Conservation (phyloP, 2,797 vertebrate genomes). For the Pseudopleuronectes americanus region DNA sequence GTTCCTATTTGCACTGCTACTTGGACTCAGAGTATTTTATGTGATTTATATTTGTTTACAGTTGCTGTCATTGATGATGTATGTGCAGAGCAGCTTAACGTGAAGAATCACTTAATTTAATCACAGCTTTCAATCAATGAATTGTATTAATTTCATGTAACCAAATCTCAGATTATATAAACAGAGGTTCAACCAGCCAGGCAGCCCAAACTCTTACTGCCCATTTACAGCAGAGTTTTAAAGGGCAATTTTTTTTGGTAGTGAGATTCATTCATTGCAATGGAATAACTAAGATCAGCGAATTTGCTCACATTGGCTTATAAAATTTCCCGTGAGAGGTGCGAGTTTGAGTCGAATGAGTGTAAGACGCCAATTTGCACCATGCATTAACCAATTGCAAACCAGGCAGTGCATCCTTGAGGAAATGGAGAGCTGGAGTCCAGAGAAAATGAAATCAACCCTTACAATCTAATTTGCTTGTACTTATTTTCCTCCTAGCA, state of each 20-base stretch:
- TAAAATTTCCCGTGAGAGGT: no score
- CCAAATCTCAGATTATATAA: no score
- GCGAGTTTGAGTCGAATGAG: not conserved
- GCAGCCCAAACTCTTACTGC: no score
- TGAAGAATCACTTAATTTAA: no score
- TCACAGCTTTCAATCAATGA: no score
- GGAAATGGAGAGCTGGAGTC: not conserved
- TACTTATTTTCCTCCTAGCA: not conserved
- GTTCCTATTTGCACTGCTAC: slow-evolving; percentile 7
- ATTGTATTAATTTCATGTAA: no score
- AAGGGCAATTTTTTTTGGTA: no score
- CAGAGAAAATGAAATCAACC: not conserved
- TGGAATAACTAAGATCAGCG: not conserved
- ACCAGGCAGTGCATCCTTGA: not conserved
- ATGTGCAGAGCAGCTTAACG: not conserved
- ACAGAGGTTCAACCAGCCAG: no score
- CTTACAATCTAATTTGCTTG: no score
- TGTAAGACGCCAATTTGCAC: not conserved
- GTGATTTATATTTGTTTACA: slow-evolving; percentile 3
- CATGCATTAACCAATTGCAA: not conserved
- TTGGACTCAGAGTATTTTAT: slow-evolving; percentile 16
- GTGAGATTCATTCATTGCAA: not conserved
- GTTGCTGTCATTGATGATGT: not conserved
- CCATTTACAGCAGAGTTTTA: no score
- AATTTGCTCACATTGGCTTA: not conserved